Evolutionary conservation across 2,113 vertebrate species (phyloP).

Genomic region (Azemiops feae): DNA sequence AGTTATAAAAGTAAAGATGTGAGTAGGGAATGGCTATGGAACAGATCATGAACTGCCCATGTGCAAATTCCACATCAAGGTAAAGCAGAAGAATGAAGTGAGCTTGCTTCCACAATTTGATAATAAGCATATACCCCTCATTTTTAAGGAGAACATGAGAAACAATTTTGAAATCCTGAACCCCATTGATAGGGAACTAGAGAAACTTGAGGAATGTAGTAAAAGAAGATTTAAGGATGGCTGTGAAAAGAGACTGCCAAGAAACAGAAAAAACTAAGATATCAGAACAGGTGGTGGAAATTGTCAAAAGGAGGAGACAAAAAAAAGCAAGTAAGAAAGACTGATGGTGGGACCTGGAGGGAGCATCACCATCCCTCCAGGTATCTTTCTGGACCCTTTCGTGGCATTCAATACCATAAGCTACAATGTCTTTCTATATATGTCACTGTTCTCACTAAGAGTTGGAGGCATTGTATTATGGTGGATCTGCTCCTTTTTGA

Average conservation of each 20-base stretch:
- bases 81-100: neutral
- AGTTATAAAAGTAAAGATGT: neutral
- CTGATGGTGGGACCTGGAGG: neutral
- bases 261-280: neutral
- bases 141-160: neutral
- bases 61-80: neutral
- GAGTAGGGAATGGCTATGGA: neutral
- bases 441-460: neutral
- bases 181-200: neutral
- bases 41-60: neutral
- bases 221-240: neutral
- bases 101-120: neutral
- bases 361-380: neutral
- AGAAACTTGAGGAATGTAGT: neutral
- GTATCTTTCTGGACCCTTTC: neutral
- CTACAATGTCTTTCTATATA: neutral
- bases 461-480: neutral
- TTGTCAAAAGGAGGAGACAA: neutral
- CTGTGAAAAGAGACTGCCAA: neutral
- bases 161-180: neutral
- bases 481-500: neutral
- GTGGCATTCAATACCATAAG: neutral
- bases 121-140: neutral
- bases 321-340: neutral
- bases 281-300: neutral